Conservation (phyloP, 2,888 invertebrate genomes). For the Brachynemurus nebulosus region DNA sequence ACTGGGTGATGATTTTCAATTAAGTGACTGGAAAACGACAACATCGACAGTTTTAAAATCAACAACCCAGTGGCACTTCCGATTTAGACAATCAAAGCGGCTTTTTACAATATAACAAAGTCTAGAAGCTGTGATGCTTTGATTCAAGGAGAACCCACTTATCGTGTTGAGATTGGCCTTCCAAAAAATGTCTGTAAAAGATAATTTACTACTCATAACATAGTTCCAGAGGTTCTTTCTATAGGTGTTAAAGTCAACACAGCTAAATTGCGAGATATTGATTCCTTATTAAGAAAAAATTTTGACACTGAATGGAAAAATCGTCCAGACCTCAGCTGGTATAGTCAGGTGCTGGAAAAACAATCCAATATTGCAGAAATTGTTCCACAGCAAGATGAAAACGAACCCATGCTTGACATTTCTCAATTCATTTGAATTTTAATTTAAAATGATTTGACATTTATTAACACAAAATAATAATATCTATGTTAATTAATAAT, state of each 20-base stretch:
- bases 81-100: conserved; percentile 10
- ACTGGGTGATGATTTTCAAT: conserved; percentile 12
- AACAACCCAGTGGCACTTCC: conserved; percentile 10
- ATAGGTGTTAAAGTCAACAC: background rate
- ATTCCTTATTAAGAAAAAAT: background rate
- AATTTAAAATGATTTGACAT: too few relatives aligned
- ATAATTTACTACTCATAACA: background rate
- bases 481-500: too few relatives aligned
- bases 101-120: conserved; percentile 7
- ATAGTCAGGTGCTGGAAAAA: too few relatives aligned
- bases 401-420: too few relatives aligned
- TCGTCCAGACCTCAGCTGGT: too few relatives aligned
- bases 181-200: background rate
- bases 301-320: conserved; percentile 8
- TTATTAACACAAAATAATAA: too few relatives aligned
- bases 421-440: too few relatives aligned
- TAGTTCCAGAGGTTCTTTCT: background rate
- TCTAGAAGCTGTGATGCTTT: background rate
- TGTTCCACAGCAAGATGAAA: too few relatives aligned
- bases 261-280: background rate
- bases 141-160: background rate
- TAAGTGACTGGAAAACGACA: conserved; percentile 15
- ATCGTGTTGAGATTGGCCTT: background rate
- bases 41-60: conserved; percentile 4
- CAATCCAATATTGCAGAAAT: too few relatives aligned